phyloP scores from a whole-genome alignment of 2,113 vertebrate species.

The Aldabrachelys gigantea region DNA sequence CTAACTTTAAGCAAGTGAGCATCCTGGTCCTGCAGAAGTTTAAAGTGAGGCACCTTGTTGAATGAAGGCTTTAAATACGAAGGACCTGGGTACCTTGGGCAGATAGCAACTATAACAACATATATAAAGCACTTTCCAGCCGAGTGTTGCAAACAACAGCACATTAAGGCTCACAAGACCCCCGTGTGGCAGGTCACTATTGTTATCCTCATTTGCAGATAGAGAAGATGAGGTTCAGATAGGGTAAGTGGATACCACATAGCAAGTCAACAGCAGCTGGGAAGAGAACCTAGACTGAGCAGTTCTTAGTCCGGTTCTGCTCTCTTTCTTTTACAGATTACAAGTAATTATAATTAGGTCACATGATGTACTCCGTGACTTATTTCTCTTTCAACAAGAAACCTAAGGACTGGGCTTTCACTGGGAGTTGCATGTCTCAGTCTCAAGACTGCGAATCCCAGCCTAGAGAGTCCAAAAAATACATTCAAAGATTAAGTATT shows the following conservation, averaged over 20 bases:
- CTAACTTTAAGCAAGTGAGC: neutral
- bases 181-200: neutral
- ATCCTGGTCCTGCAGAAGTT: neutral
- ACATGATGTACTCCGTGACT: neutral
- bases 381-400: constrained; percentile 1
- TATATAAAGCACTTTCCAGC: neutral
- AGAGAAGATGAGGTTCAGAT: neutral
- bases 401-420: constrained; percentile 18
- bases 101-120: neutral
- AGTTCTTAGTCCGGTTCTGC: neutral
- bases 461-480: constrained; percentile 29
- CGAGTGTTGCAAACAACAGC: neutral
- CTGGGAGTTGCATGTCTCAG: neutral
- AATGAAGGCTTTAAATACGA: neutral
- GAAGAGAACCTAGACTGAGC: neutral
- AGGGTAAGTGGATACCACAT: neutral
- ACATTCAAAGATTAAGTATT: constrained; percentile 27
- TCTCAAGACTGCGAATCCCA: constrained; percentile 41
- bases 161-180: accelerated
- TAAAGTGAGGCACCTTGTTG: neutral
- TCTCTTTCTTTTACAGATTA: neutral
- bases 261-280: neutral
- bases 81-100: neutral
- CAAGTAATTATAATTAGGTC: neutral
- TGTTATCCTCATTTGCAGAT: accelerated